Conservation (phyloP, 2,113 vertebrate genomes). For the Mus spicilegus region DNA sequence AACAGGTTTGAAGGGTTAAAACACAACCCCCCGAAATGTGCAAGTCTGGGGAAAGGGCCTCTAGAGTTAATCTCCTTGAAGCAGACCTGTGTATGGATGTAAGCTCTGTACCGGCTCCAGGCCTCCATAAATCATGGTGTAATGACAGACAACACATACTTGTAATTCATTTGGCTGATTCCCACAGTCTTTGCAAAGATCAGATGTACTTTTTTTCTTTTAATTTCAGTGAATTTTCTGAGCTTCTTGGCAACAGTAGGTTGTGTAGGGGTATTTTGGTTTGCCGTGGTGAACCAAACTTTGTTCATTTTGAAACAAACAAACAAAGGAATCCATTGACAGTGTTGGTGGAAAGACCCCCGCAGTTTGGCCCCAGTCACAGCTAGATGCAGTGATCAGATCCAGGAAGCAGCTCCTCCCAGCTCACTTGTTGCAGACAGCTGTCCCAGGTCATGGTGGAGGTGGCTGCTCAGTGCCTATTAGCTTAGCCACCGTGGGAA, state of each 20-base stretch:
- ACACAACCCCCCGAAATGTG: not conserved
- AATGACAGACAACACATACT: not conserved
- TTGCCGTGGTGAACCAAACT: slow-evolving; percentile 42
- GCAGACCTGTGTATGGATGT: not conserved
- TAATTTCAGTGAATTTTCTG: slow-evolving; percentile 42
- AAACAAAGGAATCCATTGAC: slow-evolving; percentile 69
- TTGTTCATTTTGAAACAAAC: not conserved
- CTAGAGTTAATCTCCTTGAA: not conserved
- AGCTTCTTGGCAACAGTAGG: slow-evolving; percentile 58
- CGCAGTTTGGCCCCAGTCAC: not conserved
- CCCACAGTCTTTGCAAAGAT: not conserved
- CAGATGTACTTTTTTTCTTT: slow-evolving; percentile 46
- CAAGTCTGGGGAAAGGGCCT: not conserved
- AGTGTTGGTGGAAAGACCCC: slow-evolving; percentile 23
- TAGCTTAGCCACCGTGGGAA: not conserved
- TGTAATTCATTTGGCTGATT: slow-evolving; percentile 31
- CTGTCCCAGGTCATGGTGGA: not conserved
- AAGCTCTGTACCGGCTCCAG: not conserved
- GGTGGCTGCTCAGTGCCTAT: not conserved
- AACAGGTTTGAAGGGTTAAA: not conserved
- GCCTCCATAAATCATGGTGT: not conserved
- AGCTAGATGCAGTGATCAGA: slow-evolving; percentile 18
- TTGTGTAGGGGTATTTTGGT: slow-evolving; percentile 62
- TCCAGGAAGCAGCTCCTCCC: not conserved
- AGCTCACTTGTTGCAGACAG: not conserved